phyloP scores from a whole-genome alignment of 2,888 invertebrate genomes.

The Phalera bucephala region DNA sequence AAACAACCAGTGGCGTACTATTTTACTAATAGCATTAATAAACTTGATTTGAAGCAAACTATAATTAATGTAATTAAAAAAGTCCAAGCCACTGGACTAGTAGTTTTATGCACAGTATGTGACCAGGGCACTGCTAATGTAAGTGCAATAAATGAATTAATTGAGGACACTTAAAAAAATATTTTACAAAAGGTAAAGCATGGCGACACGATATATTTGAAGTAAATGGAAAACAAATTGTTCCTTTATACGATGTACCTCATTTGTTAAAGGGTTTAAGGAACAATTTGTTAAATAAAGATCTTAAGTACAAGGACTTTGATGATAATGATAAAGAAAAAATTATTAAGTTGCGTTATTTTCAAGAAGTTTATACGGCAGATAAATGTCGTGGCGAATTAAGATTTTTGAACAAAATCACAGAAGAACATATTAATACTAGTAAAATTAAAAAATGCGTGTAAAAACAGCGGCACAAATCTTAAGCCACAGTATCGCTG shows the following conservation, averaged over 20 bases:
- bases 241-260: constrained; percentile 6
- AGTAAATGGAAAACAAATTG: constrained; percentile 3
- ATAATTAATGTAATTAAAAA: neutral
- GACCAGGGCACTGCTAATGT: constrained; percentile 1
- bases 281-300: constrained; percentile 6
- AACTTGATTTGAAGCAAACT: constrained; percentile 12
- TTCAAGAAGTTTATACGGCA: no score
- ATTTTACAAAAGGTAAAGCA: constrained; percentile 12
- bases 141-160: constrained; percentile 21
- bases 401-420: no score
- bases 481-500: no score
- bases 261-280: constrained; percentile 7
- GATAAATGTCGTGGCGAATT: no score
- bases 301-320: constrained; percentile 4
- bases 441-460: no score
- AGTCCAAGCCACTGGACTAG: neutral
- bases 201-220: constrained; percentile 18
- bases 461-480: no score
- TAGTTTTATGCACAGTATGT: neutral
- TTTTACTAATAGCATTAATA: constrained; percentile 21
- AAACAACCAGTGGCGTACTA: constrained; percentile 34
- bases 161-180: constrained; percentile 18
- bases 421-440: neutral
- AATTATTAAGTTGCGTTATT: no score
- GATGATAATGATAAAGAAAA: no score